Conservation (phyloP, 2,797 vertebrate species). For the Brotogeris chrysoptera region DNA sequence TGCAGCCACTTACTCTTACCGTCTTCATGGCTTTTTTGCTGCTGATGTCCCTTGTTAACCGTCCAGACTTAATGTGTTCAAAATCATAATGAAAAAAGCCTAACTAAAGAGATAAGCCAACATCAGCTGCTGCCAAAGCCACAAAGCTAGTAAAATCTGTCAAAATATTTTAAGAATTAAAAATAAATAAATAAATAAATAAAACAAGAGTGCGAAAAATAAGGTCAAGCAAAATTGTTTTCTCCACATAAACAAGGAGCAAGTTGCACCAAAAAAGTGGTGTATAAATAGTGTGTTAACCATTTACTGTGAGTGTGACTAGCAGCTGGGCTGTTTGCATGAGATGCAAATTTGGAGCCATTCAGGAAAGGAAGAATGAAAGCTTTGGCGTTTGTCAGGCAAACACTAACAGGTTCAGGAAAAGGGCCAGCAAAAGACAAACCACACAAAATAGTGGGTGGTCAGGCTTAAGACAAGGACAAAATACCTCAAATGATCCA, state of each 20-base stretch:
- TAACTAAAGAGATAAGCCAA: slow-evolving; percentile 32
- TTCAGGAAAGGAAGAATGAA: slow-evolving; percentile 69
- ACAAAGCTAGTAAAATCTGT: neutral
- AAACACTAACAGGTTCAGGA: slow-evolving; percentile 67
- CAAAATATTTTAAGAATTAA: slow-evolving; percentile 44
- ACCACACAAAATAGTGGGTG: slow-evolving; percentile 60
- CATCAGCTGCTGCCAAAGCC: neutral
- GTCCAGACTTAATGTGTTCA: slow-evolving; percentile 5
- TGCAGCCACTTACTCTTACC: neutral
- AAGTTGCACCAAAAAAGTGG: slow-evolving; percentile 59
- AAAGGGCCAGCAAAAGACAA: slow-evolving; percentile 70
- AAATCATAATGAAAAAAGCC: neutral
- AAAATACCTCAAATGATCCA: slow-evolving; percentile 48
- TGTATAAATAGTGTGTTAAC: slow-evolving; percentile 68
- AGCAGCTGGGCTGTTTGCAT: slow-evolving; percentile 76
- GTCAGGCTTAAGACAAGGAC: slow-evolving; percentile 43
- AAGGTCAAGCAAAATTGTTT: slow-evolving; percentile 35
- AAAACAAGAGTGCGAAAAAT: neutral
- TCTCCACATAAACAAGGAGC: slow-evolving; percentile 2
- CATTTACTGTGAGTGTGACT: slow-evolving; percentile 64
- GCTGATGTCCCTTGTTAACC: neutral
- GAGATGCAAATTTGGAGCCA: slow-evolving; percentile 73
- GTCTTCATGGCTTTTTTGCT: neutral
- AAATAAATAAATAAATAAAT: neutral
- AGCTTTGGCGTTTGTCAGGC: slow-evolving; percentile 64